Evolutionary conservation across 2,888 invertebrate genomes (phyloP).

Genomic region (Ophonus ardosiacus): DNA sequence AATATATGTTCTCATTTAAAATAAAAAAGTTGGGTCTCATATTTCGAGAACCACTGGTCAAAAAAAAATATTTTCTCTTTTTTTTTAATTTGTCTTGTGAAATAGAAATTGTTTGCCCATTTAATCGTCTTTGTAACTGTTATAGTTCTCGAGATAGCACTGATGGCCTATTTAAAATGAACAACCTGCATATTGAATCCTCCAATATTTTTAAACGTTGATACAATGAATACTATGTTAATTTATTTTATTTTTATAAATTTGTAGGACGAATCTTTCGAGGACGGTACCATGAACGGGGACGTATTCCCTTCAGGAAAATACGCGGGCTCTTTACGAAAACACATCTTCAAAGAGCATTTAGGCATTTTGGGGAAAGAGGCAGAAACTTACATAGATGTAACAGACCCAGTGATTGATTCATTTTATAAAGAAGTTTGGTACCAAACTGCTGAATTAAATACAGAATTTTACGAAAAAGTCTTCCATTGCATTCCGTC

Average conservation of each 20-base stretch:
- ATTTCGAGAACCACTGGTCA: too few relatives aligned
- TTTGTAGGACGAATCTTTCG: constrained; percentile 86
- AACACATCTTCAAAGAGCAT: constrained; percentile 94
- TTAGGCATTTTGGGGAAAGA: constrained; percentile 83
- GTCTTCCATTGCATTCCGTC: constrained; percentile 95
- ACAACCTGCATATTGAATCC: too few relatives aligned
- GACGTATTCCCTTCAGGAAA: constrained; percentile 88
- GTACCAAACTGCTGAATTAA: constrained; percentile 87
- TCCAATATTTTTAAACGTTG: too few relatives aligned
- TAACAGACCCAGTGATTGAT: constrained; percentile 89
- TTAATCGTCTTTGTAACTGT: too few relatives aligned
- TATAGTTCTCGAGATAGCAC: too few relatives aligned
- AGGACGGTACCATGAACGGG: constrained; percentile 90
- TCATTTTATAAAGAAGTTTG: constrained; percentile 92
- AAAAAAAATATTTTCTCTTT: too few relatives aligned
- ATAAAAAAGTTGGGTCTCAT: too few relatives aligned
- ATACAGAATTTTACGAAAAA: constrained; percentile 93
- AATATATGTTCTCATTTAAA: too few relatives aligned
- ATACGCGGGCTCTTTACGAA: constrained; percentile 91
- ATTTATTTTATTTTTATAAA: neutral
- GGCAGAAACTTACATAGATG: constrained; percentile 75
- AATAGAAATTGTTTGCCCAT: too few relatives aligned
- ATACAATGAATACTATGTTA: neutral
- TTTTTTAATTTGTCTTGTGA: too few relatives aligned
- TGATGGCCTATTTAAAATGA: too few relatives aligned